A percentile compares a stretch with the other conserved stretches of the same genome.
Conservation (phyloP, 1,140 invertebrate species). For the Drosophila lini region DNA sequence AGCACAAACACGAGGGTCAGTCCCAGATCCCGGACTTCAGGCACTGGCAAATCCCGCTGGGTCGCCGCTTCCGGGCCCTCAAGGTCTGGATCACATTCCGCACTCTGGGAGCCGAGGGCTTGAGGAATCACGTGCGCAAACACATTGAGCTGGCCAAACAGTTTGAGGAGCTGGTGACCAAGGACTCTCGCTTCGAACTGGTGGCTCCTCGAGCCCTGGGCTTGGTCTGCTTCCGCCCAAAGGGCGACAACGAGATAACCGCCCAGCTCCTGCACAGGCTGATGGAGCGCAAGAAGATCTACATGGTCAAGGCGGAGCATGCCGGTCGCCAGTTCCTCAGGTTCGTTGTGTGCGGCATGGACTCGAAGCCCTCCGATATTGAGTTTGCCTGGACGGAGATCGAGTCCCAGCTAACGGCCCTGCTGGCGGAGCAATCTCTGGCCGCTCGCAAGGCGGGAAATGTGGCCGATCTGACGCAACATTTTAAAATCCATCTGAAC, state of each 20-base stretch:
- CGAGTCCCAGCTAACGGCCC: constrained; percentile 84
- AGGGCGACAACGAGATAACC: constrained; percentile 90
- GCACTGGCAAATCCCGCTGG: constrained; percentile 98
- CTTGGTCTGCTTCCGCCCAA: constrained; percentile 94
- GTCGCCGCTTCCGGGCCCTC: constrained; percentile 95
- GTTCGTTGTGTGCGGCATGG: constrained; percentile 92
- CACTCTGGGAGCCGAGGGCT: constrained; percentile 91
- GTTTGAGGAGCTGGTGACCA: constrained; percentile 89
- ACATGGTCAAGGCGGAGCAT: constrained; percentile 91
- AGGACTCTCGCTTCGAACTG: constrained; percentile 92
- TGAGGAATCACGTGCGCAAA: constrained; percentile 91
- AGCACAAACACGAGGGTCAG: constrained; percentile 89
- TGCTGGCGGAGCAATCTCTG: constrained; percentile 42
- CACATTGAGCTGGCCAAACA: constrained; percentile 90
- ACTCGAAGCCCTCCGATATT: constrained; percentile 90
- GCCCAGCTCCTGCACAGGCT: constrained; percentile 91
- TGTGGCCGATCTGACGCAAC: constrained; percentile 59
- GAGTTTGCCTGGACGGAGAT: constrained; percentile 94
- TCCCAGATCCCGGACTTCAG: constrained; percentile 92
- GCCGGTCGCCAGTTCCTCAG: constrained; percentile 90
- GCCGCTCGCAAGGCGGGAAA: constrained; percentile 49
- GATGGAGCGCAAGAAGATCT: constrained; percentile 92
- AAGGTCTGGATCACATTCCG: constrained; percentile 98
- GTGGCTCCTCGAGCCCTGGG: constrained; percentile 90
- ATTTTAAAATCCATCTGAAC: constrained; percentile 49